Percentiles rank a stretch among this genome's conserved stretches.
Conservation (phyloP, 2,888 invertebrate species). For the Netelia fuscicornis region DNA sequence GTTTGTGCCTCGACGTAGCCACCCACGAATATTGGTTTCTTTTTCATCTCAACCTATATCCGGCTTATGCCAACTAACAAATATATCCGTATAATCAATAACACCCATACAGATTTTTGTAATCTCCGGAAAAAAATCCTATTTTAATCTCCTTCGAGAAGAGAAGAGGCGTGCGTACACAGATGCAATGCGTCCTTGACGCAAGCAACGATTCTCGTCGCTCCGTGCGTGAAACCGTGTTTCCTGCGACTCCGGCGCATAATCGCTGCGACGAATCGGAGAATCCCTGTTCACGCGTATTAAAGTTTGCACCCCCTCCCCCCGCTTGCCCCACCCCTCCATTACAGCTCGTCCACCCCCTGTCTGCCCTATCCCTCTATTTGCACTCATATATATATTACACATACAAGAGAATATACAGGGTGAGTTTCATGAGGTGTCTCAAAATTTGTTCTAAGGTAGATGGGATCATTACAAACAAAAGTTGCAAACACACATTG, state of each 20-base stretch:
- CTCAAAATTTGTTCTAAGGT: no score
- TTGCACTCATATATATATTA: background rate
- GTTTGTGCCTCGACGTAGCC: background rate
- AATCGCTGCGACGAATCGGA: conserved; percentile 64
- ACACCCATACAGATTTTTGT: conserved; percentile 35
- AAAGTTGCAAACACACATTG: no score
- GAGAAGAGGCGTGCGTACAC: background rate
- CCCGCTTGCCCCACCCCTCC: background rate
- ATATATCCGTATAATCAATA: conserved; percentile 39
- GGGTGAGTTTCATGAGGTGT: no score
- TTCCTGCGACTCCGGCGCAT: conserved; percentile 54
- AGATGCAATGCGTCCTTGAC: conserved; percentile 25
- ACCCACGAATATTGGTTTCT: conserved; percentile 36
- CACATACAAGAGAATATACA: background rate
- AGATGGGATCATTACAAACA: no score
- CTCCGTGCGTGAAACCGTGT: conserved; percentile 50
- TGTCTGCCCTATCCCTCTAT: no score
- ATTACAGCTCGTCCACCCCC: conserved; percentile 39
- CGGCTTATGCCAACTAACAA: conserved; percentile 25
- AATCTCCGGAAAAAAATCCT: conserved; percentile 25
- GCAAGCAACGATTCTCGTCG: conserved; percentile 29
- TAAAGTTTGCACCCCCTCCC: conserved; percentile 47
- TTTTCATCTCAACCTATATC: conserved; percentile 26
- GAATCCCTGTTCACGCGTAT: conserved; percentile 66
- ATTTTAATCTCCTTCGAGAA: conserved; percentile 3